Evolutionary conservation across 2,888 invertebrate genomes (phyloP).

Genomic region (Leptothorax acervorum): DNA sequence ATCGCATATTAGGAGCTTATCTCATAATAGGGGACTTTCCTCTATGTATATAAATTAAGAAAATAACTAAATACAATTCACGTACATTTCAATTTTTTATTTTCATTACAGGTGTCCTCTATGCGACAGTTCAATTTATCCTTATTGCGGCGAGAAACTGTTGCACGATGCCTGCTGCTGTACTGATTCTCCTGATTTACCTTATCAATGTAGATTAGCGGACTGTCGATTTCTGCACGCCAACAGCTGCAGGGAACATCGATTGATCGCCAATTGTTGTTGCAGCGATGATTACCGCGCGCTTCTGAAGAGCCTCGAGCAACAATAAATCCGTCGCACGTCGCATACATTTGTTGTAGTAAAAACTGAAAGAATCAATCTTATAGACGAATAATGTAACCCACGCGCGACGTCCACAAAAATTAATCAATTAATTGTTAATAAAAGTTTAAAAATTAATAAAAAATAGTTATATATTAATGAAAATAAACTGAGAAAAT

Average conservation of each 20-base stretch:
- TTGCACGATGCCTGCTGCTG: conserved; percentile 93
- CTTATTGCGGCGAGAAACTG: conserved; percentile 91
- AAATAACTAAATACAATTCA: background rate
- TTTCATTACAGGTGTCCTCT: conserved; percentile 87
- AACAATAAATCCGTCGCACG: background rate
- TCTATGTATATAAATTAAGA: background rate
- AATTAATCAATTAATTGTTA: background rate
- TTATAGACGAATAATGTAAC: background rate
- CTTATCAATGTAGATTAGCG: conserved; percentile 88
- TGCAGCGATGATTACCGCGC: conserved; percentile 87
- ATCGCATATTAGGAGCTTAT: no score
- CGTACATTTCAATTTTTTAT: background rate
- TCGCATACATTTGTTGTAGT: background rate
- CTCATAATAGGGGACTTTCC: no score
- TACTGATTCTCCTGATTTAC: conserved; percentile 86
- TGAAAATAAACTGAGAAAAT: background rate
- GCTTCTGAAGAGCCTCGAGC: conserved; percentile 61
- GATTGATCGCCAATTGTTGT: conserved; percentile 91
- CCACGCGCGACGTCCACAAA: background rate
- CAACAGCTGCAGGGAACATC: conserved; percentile 91
- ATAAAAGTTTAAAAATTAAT: background rate
- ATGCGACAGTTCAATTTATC: conserved; percentile 92
- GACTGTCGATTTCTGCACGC: conserved; percentile 92
- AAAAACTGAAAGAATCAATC: background rate
- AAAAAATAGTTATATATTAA: background rate